phyloP scores from a whole-genome alignment of 2,113 vertebrate species.

The Aspiorhynchus laticeps region DNA sequence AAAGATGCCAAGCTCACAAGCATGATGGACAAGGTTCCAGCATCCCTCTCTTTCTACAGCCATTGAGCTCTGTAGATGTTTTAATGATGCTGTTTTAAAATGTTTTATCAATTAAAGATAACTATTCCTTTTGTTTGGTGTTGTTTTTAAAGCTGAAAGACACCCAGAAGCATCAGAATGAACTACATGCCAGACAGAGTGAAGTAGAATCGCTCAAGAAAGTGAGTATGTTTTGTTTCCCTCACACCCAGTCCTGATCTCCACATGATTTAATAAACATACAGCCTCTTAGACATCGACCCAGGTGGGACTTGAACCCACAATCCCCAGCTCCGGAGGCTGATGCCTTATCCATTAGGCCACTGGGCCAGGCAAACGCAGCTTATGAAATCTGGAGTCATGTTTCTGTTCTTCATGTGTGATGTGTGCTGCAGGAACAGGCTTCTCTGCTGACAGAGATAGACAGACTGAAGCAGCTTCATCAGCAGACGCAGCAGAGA shows the following conservation, averaged over 20 bases:
- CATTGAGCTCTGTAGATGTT: background rate
- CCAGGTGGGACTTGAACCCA: background rate
- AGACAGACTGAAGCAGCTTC: conserved; percentile 62
- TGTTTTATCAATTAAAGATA: background rate
- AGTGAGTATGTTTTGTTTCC: conserved; percentile 63
- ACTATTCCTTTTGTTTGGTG: background rate
- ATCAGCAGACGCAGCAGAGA: conserved; percentile 47
- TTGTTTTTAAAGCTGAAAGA: conserved; percentile 61
- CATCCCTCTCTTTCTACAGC: background rate
- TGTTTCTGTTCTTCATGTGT: conserved; percentile 21
- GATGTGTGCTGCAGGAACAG: conserved; percentile 66
- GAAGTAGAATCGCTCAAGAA: conserved; percentile 66
- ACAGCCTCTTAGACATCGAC: background rate
- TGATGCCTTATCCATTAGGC: conserved; percentile 62
- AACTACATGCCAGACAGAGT: conserved; percentile 56
- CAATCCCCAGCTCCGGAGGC: conserved; percentile 64
- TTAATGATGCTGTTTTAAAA: background rate
- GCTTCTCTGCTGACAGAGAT: conserved; percentile 67
- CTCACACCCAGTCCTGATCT: background rate
- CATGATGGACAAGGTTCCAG: conserved; percentile 71
- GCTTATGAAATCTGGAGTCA: background rate
- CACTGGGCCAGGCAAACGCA: conserved; percentile 52
- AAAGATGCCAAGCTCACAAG: conserved; percentile 73
- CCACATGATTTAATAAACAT: background rate
- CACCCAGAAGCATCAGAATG: conserved; percentile 60